Evolutionary conservation across 2,888 invertebrate species (phyloP).

Genomic region (Xiphydria camelus): DNA sequence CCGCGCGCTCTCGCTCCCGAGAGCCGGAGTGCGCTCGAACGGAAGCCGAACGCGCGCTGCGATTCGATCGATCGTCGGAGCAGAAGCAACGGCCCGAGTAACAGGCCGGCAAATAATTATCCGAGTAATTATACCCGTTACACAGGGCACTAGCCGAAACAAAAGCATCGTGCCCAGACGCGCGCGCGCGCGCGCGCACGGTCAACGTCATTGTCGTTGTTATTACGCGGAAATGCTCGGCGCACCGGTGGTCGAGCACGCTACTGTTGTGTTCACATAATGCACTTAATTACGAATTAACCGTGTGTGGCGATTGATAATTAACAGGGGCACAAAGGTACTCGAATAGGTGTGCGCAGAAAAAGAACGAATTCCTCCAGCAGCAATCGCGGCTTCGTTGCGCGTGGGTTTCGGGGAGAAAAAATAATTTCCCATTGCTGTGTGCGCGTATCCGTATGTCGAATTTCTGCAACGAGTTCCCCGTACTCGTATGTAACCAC

Average conservation of each 20-base stretch:
- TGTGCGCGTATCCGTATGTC: too few relatives aligned
- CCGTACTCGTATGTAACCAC: too few relatives aligned
- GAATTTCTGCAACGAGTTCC: too few relatives aligned
- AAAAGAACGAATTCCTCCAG: too few relatives aligned
- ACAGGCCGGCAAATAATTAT: slow-evolving; percentile 4
- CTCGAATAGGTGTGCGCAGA: too few relatives aligned
- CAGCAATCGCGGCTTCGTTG: too few relatives aligned
- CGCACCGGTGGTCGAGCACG: slow-evolving; percentile 20
- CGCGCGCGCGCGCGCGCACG: slow-evolving; percentile 15
- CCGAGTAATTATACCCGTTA: slow-evolving; percentile 1
- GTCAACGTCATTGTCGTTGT: slow-evolving; percentile 37
- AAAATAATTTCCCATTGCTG: too few relatives aligned
- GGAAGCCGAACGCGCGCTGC: too few relatives aligned
- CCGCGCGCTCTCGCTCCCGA: too few relatives aligned
- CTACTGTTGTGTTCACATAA: slow-evolving; percentile 19
- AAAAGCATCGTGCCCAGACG: slow-evolving; percentile 5
- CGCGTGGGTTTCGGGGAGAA: too few relatives aligned
- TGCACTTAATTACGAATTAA: slow-evolving; percentile 36
- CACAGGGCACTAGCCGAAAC: slow-evolving; percentile 2
- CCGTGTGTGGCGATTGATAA: slow-evolving; percentile 36
- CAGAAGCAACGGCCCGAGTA: slow-evolving; percentile 1
- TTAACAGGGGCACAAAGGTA: slow-evolving; percentile 31
- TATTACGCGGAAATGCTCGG: slow-evolving; percentile 28
- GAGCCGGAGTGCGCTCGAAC: too few relatives aligned
- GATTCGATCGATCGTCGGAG: too few relatives aligned